Evolutionary conservation across 2,113 vertebrate genomes (phyloP).

Genomic region (Panthera tigris): DNA sequence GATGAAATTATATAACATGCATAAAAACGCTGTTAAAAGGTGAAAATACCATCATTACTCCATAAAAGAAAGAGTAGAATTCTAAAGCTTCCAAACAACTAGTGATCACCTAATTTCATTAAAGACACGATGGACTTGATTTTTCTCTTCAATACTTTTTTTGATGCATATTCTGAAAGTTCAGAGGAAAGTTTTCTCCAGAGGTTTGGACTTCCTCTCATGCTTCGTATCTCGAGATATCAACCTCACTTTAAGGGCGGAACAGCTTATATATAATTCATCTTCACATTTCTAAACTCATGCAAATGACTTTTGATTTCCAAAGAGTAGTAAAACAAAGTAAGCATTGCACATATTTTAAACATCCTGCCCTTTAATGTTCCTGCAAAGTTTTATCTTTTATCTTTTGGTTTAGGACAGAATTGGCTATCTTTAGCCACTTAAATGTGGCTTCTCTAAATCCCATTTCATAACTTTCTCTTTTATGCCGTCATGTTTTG

Average conservation of each 20-base stretch:
- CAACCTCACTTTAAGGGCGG: background rate
- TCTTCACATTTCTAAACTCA: background rate
- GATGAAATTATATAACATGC: background rate
- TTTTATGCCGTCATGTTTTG: background rate
- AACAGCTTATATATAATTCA: background rate
- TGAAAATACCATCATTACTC: background rate
- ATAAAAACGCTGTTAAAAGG: background rate
- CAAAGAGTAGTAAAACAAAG: background rate
- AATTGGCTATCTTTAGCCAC: background rate
- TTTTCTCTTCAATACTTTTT: background rate
- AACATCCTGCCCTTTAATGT: background rate
- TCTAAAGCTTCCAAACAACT: background rate
- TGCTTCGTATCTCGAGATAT: background rate
- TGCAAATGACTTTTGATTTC: conserved; percentile 16
- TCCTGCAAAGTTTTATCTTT: background rate
- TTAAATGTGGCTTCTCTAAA: background rate
- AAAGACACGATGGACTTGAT: background rate
- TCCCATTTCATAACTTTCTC: background rate
- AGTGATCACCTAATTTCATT: background rate
- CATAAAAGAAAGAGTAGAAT: background rate
- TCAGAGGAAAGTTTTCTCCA: conserved; percentile 3
- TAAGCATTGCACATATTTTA: background rate
- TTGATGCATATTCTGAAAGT: background rate
- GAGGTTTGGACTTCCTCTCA: background rate
- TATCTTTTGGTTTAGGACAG: background rate